Evolutionary conservation across 92 coral and sea anemone genomes (phyloP).

Genomic region (Epizoanthus ramosus): DNA sequence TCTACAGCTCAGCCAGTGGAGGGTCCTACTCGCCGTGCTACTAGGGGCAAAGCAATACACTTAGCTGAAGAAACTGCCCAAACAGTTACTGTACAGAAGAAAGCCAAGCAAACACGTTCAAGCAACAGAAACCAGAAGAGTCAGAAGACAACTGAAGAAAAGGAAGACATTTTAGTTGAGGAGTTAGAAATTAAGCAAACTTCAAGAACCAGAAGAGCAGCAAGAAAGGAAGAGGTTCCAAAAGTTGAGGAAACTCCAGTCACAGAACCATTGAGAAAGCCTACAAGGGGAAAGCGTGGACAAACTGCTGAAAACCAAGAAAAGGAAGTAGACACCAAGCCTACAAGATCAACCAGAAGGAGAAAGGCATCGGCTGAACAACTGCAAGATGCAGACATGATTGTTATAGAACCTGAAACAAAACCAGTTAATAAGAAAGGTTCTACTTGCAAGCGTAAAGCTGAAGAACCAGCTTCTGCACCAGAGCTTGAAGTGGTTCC

Average conservation of each 20-base stretch:
- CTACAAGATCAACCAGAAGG: slow-evolving; percentile 24
- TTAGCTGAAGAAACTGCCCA: background rate
- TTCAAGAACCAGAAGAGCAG: slow-evolving; percentile 28
- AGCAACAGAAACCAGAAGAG: background rate
- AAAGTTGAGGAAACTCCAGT: background rate
- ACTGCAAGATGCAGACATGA: slow-evolving; percentile 8
- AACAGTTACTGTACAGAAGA: background rate
- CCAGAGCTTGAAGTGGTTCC: background rate
- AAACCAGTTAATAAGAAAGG: slow-evolving; percentile 12
- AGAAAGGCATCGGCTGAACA: slow-evolving; percentile 26
- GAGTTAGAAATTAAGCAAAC: slow-evolving; percentile 2
- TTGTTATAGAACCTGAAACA: slow-evolving; percentile 28
- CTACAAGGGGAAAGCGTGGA: slow-evolving; percentile 44
- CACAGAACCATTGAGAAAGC: slow-evolving; percentile 1
- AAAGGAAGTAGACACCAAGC: background rate
- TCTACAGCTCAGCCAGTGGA: background rate
- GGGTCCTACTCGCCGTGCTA: slow-evolving; percentile 15
- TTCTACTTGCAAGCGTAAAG: slow-evolving; percentile 28
- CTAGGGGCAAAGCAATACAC: slow-evolving; percentile 51
- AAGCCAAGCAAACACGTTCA: slow-evolving; percentile 9
- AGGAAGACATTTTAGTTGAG: background rate
- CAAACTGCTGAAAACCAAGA: slow-evolving; percentile 7
- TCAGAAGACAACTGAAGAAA: slow-evolving; percentile 17
- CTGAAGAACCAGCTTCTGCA: background rate
- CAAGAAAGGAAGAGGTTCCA: slow-evolving; percentile 8